Evolutionary conservation across 2,888 invertebrate species (phyloP).

Genomic region (Eupithecia pulchellata): DNA sequence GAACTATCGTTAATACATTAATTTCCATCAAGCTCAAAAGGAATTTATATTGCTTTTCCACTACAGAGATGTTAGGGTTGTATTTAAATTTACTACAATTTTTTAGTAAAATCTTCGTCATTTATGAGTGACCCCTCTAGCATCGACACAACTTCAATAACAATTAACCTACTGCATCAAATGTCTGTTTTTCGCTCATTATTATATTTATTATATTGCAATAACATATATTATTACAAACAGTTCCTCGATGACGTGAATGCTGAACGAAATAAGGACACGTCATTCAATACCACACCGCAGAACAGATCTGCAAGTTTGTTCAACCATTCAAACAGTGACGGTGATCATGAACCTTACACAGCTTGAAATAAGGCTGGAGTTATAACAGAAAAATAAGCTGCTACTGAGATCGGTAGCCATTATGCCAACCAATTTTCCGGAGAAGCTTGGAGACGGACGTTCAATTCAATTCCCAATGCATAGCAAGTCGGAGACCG

Average conservation of each 20-base stretch:
- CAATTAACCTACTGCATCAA: not conserved
- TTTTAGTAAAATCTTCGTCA: not conserved
- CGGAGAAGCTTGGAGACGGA: slow-evolving; percentile 46
- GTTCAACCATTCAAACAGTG: slow-evolving; percentile 21
- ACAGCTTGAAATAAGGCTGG: slow-evolving; percentile 40
- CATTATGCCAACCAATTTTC: slow-evolving; percentile 54
- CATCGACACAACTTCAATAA: not conserved
- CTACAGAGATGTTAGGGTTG: not conserved
- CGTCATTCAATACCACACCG: slow-evolving; percentile 70
- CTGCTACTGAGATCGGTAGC: slow-evolving; percentile 47
- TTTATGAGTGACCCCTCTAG: not conserved
- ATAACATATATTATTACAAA: slow-evolving; percentile 28
- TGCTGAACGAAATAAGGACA: slow-evolving; percentile 65
- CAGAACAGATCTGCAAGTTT: slow-evolving; percentile 51
- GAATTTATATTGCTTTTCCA: not conserved
- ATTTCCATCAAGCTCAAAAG: not conserved
- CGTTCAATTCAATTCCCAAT: slow-evolving; percentile 41
- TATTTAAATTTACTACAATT: not conserved
- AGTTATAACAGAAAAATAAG: slow-evolving; percentile 29
- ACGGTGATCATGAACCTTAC: slow-evolving; percentile 50
- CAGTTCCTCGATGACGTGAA: slow-evolving; percentile 46
- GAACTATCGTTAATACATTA: not conserved
- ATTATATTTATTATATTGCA: not conserved
- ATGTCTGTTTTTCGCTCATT: not conserved
- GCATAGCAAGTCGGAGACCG: slow-evolving; percentile 19